These are phyloP conservation scores for Drosophila antonietae DNA, from an alignment of 2,888 invertebrate species.

Conservation along the genomic window DNA sequence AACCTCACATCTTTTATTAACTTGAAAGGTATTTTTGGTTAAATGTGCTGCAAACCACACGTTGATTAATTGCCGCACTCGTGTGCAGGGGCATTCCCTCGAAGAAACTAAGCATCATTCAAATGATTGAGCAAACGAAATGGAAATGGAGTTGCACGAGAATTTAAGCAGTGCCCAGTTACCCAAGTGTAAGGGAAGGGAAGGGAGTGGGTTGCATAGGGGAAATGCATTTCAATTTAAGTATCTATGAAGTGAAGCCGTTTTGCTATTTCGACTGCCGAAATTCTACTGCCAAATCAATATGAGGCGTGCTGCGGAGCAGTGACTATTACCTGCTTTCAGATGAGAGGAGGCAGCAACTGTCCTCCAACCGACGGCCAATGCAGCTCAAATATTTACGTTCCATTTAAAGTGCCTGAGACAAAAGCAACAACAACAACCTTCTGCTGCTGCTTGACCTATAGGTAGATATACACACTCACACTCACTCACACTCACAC, in stretches of 20 bases:
- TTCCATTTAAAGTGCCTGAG: slow-evolving; percentile 71
- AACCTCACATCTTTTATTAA: not conserved
- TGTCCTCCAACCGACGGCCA: slow-evolving; percentile 37
- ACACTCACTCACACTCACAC: slow-evolving; percentile 1
- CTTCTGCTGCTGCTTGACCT: slow-evolving; percentile 6
- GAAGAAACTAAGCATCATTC: not conserved
- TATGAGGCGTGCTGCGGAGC: slow-evolving; percentile 32
- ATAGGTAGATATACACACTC: not conserved
- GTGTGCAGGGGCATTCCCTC: not conserved
- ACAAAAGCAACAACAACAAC: slow-evolving; percentile 26
- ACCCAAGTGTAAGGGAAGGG: no score
- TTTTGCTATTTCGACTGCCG: slow-evolving; percentile 37
- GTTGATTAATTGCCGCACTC: slow-evolving; percentile 21
- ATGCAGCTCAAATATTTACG: slow-evolving; percentile 77
- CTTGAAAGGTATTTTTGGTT: not conserved
- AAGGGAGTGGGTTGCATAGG: not conserved
- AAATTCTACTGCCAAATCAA: slow-evolving; percentile 61
- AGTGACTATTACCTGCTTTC: slow-evolving; percentile 41
- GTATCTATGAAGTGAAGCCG: slow-evolving; percentile 29
- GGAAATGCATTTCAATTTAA: slow-evolving; percentile 24
- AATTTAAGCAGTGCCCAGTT: not conserved
- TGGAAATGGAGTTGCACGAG: not conserved
- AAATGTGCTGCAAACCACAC: slow-evolving; percentile 3
- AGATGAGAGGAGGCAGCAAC: slow-evolving; percentile 33
- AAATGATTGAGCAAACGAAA: slow-evolving; percentile 12